Evolutionary conservation across 2,797 vertebrate genomes (phyloP).

Genomic region (Myotis findleyi): DNA sequence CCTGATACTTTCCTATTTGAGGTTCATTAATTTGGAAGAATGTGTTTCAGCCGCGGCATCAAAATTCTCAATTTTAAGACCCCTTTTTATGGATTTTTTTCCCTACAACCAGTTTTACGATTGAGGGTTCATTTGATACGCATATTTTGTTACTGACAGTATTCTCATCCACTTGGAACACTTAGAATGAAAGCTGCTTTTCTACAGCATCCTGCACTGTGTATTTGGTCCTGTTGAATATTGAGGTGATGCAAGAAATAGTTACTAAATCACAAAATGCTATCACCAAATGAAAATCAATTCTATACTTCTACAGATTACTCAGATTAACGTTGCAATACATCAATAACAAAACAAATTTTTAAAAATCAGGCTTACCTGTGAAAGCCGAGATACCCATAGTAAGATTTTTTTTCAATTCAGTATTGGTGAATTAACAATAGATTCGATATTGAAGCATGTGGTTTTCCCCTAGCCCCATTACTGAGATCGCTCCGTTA

Average conservation of each 20-base stretch:
- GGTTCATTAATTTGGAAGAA: constrained; percentile 10
- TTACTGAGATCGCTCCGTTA: background rate
- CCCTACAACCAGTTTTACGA: background rate
- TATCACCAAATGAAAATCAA: background rate
- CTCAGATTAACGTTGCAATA: background rate
- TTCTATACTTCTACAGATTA: background rate
- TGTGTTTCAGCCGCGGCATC: background rate
- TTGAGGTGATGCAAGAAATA: background rate
- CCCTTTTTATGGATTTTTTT: background rate
- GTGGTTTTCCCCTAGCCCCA: background rate
- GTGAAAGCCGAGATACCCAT: background rate
- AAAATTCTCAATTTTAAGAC: background rate
- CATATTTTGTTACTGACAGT: background rate
- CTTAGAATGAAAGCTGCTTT: background rate
- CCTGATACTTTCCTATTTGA: background rate
- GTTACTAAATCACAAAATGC: background rate
- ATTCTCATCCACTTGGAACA: background rate
- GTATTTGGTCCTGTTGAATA: background rate
- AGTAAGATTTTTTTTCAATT: background rate
- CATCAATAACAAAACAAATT: background rate
- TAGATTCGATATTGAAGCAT: background rate
- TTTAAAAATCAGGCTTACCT: constrained; percentile 1
- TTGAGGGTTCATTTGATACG: background rate
- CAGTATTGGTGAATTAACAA: background rate
- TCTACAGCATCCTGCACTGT: background rate